A percentile compares a stretch with the other conserved stretches of the same genome.
phyloP scores from a whole-genome alignment of 2,797 vertebrate genomes.

The Avahi laniger region DNA sequence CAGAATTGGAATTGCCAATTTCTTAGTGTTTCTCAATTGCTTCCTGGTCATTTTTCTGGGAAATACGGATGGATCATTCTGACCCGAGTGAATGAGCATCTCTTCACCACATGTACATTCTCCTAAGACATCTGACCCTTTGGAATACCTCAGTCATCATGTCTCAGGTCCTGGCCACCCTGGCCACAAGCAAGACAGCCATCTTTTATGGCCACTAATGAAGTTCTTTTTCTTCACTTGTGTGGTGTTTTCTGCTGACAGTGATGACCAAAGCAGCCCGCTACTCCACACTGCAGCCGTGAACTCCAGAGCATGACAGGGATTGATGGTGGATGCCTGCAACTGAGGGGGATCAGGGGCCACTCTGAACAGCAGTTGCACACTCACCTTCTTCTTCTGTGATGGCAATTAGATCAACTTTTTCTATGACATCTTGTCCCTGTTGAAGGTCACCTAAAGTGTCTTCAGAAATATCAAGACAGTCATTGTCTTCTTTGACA shows the following conservation, averaged over 20 bases:
- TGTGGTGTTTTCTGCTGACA: background rate
- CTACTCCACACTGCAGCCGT: background rate
- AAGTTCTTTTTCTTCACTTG: background rate
- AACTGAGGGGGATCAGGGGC: background rate
- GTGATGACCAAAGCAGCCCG: background rate
- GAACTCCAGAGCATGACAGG: background rate
- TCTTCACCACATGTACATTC: background rate
- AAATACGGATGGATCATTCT: background rate
- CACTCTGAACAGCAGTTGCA: background rate
- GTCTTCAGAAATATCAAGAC: background rate
- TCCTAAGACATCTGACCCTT: background rate
- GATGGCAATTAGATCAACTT: background rate
- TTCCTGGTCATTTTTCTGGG: background rate
- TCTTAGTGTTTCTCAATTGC: background rate
- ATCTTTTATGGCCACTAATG: background rate
- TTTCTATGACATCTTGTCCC: background rate
- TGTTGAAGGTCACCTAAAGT: background rate
- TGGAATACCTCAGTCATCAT: background rate
- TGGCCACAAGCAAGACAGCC: background rate
- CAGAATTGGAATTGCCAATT: background rate
- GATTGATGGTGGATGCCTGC: background rate
- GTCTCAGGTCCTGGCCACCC: background rate
- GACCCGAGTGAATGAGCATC: background rate
- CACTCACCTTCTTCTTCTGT: background rate
- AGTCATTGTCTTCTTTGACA: background rate